Evolutionary conservation across 2,888 invertebrate genomes (phyloP), one percentile per base, ranked within the genome.

Genomic region (Idaea aversata): DNA sequence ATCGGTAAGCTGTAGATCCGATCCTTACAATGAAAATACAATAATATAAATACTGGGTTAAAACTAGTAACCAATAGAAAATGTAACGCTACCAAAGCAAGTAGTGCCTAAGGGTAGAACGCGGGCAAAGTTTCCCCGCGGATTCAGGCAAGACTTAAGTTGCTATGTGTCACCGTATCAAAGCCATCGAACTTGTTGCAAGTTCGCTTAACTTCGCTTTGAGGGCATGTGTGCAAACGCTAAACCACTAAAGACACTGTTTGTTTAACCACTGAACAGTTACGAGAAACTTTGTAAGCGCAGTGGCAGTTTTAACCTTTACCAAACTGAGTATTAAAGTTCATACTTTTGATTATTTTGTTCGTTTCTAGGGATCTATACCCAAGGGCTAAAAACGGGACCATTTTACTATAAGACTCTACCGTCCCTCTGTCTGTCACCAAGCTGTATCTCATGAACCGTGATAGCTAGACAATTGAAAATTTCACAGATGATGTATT

Each of bases 1-100:
- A 69, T 69, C 66, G 66, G 69, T 62, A 69, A 65, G 69, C 67
- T 69, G 63, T 67, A 69, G 65, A 63, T 68, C 61, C 15, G 58
- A 6, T n/a, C 15, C n/a, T 25, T 25, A 25, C 25, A 25, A 25
- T 25, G 3, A 25, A 25, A 25, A 25, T 25, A 25, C 25, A 25
- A 2, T 2, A 25, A 25, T 25, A 25, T 25, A 25, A 25, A 25
- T 25, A 25, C 25, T 25, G 25, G 25, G 25, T 47, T n/a, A 15
- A 15, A 16, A 58, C 15, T 58, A 16, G 16, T 16, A 58, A 15
- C 4, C 6, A 58, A 58, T 15, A n/a, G 15, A 58, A 58, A 16
- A 15, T 16, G 15, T 15, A 58, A 16, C 6, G 58, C 15, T 16
- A 6, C 15, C 58, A 58, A n/a, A 16, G n/a, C 25, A 15, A 7